These are phyloP conservation scores for Corvus cornix DNA, from an alignment of 2,113 vertebrate genomes.

Conservation along the genomic window DNA sequence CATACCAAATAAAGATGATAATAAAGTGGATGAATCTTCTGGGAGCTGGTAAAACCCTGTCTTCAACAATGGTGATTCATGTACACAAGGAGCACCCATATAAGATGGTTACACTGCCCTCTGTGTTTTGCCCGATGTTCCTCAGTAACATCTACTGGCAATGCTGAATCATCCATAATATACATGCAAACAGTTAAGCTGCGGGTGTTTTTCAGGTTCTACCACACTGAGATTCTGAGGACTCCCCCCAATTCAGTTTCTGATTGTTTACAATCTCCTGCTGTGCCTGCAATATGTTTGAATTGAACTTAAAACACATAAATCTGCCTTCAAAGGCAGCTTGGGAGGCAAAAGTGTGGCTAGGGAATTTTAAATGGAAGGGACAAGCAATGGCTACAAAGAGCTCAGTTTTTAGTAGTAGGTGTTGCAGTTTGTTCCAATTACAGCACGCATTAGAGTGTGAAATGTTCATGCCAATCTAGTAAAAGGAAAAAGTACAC, in stretches of 20 bases:
- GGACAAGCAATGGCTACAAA: slow-evolving; percentile 52
- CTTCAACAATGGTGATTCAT: not conserved
- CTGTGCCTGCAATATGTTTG: slow-evolving; percentile 71
- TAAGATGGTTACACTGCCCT: not conserved
- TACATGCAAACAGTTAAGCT: not conserved
- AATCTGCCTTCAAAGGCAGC: slow-evolving; percentile 82
- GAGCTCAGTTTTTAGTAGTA: slow-evolving; percentile 66
- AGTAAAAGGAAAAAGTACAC: slow-evolving; percentile 74
- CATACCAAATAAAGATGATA: not conserved
- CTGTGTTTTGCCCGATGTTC: not conserved
- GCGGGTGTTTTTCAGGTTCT: slow-evolving; percentile 16
- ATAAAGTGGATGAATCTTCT: not conserved
- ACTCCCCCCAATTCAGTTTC: slow-evolving; percentile 53
- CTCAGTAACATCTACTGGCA: not conserved
- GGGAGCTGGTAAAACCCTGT: not conserved
- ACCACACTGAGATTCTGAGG: slow-evolving; percentile 59
- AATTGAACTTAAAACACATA: slow-evolving; percentile 79
- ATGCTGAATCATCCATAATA: not conserved
- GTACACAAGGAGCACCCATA: not conserved
- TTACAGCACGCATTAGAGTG: slow-evolving; percentile 66
- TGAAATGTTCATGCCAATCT: slow-evolving; percentile 73
- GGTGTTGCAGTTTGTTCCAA: slow-evolving; percentile 73
- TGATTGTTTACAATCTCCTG: slow-evolving; percentile 80
- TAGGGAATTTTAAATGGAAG: slow-evolving; percentile 67
- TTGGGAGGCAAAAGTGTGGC: slow-evolving; percentile 70